Percentiles rank a stretch among this genome's conserved stretches.
phyloP scores from a whole-genome alignment of 2,888 invertebrate genomes.

The Melanchra persicariae region DNA sequence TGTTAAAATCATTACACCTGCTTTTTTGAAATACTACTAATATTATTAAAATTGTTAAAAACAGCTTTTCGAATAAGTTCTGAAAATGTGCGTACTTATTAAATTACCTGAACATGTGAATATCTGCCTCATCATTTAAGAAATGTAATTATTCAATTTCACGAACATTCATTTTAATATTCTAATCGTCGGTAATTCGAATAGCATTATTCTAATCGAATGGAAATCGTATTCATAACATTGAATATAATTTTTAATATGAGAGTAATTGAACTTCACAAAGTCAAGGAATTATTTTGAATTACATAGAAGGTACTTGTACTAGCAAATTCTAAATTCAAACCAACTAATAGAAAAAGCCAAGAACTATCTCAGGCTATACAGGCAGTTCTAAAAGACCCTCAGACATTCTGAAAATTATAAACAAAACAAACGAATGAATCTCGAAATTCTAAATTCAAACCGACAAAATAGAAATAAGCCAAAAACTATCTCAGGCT shows the following conservation, averaged over 20 bases:
- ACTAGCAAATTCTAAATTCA: not conserved
- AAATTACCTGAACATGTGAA: too few species aligned
- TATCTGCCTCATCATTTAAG: too few species aligned
- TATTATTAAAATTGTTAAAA: too few species aligned
- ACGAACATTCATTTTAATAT: not conserved
- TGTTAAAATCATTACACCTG: too few species aligned
- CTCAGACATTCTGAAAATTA: too few species aligned
- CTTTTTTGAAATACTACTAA: too few species aligned
- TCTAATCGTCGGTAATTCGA: not conserved
- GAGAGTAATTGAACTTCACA: not conserved
- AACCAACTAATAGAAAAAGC: not conserved
- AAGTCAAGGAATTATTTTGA: constrained; percentile 6
- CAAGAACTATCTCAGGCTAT: constrained; percentile 17
- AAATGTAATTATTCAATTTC: not conserved
- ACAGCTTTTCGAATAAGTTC: too few species aligned
- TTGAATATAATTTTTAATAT: constrained; percentile 5
- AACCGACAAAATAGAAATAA: not conserved
- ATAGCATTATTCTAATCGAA: not conserved
- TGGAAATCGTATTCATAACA: constrained; percentile 19
- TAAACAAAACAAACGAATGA: not conserved
- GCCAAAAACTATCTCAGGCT: constrained; percentile 19
- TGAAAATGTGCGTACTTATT: too few species aligned
- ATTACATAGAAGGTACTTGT: not conserved
- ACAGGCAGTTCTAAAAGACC: constrained; percentile 10
- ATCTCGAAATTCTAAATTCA: not conserved